A percentile compares a stretch with the other conserved stretches of the same genome.
phyloP scores from a whole-genome alignment of 2,113 vertebrate species.

The Hepsetus odoe region DNA sequence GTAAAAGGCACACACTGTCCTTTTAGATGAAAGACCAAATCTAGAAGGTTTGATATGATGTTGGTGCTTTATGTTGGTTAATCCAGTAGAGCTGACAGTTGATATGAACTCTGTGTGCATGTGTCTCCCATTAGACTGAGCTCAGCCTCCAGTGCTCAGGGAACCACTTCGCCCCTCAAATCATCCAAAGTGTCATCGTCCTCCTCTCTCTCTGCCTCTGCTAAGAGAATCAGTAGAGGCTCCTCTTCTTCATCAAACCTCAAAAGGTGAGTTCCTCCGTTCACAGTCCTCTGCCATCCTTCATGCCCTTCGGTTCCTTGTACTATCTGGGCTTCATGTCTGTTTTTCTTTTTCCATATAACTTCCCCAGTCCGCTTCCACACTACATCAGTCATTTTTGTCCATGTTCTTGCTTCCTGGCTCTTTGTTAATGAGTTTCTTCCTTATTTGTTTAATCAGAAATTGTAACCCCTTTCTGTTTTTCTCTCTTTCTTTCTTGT shows the following conservation, averaged over 20 bases:
- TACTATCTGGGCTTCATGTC: not conserved
- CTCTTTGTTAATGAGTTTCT: not conserved
- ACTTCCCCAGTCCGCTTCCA: not conserved
- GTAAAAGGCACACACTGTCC: too few relatives aligned
- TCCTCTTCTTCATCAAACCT: slow-evolving; percentile 72
- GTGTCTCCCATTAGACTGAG: slow-evolving; percentile 71
- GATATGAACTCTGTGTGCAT: not conserved
- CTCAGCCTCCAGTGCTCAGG: slow-evolving; percentile 70
- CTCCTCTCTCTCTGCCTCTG: slow-evolving; percentile 75
- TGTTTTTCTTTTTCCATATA: not conserved
- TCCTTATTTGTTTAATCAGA: not conserved
- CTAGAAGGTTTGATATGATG: too few relatives aligned
- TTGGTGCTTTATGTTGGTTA: not conserved
- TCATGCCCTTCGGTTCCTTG: not conserved
- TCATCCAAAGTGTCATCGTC: slow-evolving; percentile 78
- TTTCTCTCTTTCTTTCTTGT: slow-evolving; percentile 10
- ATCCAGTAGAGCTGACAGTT: not conserved
- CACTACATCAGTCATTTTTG: not conserved
- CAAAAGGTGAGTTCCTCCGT: slow-evolving; percentile 78
- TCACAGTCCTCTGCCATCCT: not conserved
- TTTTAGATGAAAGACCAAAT: too few relatives aligned
- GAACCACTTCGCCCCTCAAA: slow-evolving; percentile 79
- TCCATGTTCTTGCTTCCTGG: not conserved
- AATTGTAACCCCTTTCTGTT: not conserved
- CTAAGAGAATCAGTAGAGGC: slow-evolving; percentile 81